A percentile compares a stretch with the other conserved stretches of the same genome.
Evolutionary conservation across 1,140 invertebrate genomes (phyloP).

Genomic region (Bombyx mori): ASM3026992v2 NC_085124.1:8998001-8998500

Average conservation of each 20-base stretch:
- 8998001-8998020: too few species aligned
- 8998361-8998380: constrained; percentile 26
- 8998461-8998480: too few species aligned
- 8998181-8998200: constrained; percentile 60
- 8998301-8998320: constrained; percentile 56
- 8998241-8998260: constrained; percentile 50
- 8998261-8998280: constrained; percentile 70
- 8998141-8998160: constrained; percentile 34
- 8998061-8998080: too few species aligned
- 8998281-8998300: constrained; percentile 62
- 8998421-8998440: constrained; percentile 3
- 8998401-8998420: constrained; percentile 13
- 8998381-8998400: constrained; percentile 15
- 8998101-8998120: not conserved
- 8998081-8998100: too few species aligned
- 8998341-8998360: constrained; percentile 31
- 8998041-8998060: too few species aligned
- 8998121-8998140: constrained; percentile 2
- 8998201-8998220: constrained; percentile 66
- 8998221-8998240: constrained; percentile 34
- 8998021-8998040: too few species aligned
- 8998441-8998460: too few species aligned
- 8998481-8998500: too few species aligned
- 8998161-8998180: constrained; percentile 45
- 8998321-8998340: constrained; percentile 32